Percentiles rank a stretch among this genome's conserved stretches.
phyloP scores from a whole-genome alignment of 1,140 invertebrate species.

The Neotoxoptera formosana region DNA sequence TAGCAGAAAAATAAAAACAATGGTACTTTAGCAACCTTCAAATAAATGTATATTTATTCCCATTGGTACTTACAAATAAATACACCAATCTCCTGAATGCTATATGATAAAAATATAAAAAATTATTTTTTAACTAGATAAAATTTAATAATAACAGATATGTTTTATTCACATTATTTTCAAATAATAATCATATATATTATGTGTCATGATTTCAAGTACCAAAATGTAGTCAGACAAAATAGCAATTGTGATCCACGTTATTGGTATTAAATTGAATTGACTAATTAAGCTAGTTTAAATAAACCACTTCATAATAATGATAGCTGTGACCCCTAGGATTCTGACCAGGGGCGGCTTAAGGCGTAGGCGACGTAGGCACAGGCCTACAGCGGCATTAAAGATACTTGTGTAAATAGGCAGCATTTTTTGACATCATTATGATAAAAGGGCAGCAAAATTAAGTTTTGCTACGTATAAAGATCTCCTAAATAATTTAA shows the following conservation, averaged over 20 bases:
- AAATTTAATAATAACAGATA: neutral
- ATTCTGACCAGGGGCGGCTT: too few relatives aligned
- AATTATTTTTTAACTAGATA: neutral
- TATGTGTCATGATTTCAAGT: neutral
- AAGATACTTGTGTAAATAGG: too few relatives aligned
- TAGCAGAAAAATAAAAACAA: neutral
- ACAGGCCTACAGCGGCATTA: too few relatives aligned
- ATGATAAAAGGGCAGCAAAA: too few relatives aligned
- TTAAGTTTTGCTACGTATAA: too few relatives aligned
- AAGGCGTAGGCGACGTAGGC: too few relatives aligned
- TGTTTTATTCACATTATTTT: neutral
- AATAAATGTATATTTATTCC: neutral
- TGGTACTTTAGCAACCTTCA: neutral
- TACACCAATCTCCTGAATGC: constrained; percentile 1
- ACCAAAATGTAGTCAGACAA: neutral
- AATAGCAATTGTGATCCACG: neutral
- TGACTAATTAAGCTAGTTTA: neutral
- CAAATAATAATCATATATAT: neutral
- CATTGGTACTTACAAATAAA: constrained; percentile 22
- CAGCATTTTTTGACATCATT: too few relatives aligned
- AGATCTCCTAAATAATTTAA: too few relatives aligned
- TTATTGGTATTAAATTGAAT: neutral
- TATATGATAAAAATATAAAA: constrained; percentile 25
- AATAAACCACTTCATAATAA: neutral
- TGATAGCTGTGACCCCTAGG: neutral